A percentile compares a stretch with the other conserved stretches of the same genome.
Evolutionary conservation across 2,113 vertebrate genomes (phyloP).

Genomic region (Gila orcuttii): DNA sequence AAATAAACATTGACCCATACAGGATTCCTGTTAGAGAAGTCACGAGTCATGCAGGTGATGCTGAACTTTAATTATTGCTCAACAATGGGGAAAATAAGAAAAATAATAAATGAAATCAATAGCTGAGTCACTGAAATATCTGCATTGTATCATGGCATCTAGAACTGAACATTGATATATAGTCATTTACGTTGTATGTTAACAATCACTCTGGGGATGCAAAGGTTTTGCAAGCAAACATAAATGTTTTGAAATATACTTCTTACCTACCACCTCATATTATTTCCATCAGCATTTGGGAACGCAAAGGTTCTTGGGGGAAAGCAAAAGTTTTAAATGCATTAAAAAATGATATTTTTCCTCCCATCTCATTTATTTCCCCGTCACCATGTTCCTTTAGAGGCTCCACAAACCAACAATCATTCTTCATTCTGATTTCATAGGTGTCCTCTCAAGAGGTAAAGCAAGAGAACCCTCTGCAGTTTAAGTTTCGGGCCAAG

Average conservation of each 20-base stretch:
- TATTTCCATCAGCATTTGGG: too few species aligned
- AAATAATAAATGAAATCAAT: too few species aligned
- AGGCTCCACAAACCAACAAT: neutral
- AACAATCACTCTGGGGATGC: too few species aligned
- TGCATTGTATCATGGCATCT: neutral
- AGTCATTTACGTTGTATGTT: neutral
- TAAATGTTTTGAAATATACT: too few species aligned
- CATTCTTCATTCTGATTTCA: constrained; percentile 13
- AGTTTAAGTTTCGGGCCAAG: constrained; percentile 91
- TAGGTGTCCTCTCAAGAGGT: constrained; percentile 93
- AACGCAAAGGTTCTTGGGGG: neutral
- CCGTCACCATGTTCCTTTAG: too few species aligned
- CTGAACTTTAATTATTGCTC: too few species aligned
- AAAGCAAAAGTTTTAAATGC: neutral
- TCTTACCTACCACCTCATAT: too few species aligned
- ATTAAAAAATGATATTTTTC: neutral
- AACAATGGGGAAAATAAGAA: too few species aligned
- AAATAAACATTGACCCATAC: too few species aligned
- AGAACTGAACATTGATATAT: neutral
- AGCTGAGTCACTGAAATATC: neutral
- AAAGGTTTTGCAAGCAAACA: too few species aligned
- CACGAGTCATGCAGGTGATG: too few species aligned
- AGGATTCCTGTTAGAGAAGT: too few species aligned
- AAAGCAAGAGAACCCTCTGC: constrained; percentile 87
- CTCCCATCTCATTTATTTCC: neutral